Percentiles rank a stretch among this genome's conserved stretches.
Evolutionary conservation across 2,888 invertebrate genomes (phyloP).

Genomic region (Brachyptera risi): DNA sequence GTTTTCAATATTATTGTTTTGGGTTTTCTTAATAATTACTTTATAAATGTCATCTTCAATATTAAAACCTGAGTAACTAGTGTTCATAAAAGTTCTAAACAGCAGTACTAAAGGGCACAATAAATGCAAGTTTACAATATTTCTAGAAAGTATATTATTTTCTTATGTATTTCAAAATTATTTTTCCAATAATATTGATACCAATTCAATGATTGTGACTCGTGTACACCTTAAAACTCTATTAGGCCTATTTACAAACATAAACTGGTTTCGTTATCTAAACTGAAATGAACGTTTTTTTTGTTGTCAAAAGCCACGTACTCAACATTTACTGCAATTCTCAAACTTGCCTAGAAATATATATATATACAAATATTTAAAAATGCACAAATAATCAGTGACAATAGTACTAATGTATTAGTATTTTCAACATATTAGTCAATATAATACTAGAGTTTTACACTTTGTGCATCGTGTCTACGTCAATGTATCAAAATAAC

Average conservation of each 20-base stretch:
- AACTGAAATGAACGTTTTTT: no score
- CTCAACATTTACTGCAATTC: not conserved
- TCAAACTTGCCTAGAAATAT: not conserved
- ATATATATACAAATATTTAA: no score
- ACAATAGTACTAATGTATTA: constrained; percentile 12
- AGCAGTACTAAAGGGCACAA: no score
- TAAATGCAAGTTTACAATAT: no score
- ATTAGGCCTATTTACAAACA: constrained; percentile 23
- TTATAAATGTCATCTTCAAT: not conserved
- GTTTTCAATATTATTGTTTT: not conserved
- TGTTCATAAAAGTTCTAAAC: no score
- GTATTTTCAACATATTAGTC: constrained; percentile 15
- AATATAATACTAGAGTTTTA: constrained; percentile 23
- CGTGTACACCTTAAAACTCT: constrained; percentile 7
- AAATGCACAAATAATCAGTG: not conserved
- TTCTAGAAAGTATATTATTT: no score
- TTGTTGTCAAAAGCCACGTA: not conserved
- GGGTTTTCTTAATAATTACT: not conserved
- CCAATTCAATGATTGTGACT: constrained; percentile 5
- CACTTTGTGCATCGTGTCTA: constrained; percentile 25
- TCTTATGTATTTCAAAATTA: not conserved
- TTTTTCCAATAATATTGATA: constrained; percentile 5
- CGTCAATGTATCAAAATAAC: constrained; percentile 32
- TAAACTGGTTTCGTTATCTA: not conserved
- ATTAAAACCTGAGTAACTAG: not conserved